A percentile compares a stretch with the other conserved stretches of the same genome.
Conservation (phyloP, 2,888 invertebrate genomes). For the Laspeyria flexula region DNA sequence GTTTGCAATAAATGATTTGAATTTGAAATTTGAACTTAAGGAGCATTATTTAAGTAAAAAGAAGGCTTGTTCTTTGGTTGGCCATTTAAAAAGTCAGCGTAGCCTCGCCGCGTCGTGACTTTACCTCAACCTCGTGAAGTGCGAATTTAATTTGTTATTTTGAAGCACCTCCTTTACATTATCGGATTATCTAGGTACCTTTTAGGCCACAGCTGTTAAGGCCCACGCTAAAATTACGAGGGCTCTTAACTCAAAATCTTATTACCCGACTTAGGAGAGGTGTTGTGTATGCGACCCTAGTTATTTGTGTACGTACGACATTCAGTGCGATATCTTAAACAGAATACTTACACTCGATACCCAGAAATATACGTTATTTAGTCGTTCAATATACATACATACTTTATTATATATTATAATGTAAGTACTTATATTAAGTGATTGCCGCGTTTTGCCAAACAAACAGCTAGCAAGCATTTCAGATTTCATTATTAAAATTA, state of each 20-base stretch:
- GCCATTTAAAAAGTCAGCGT: background rate
- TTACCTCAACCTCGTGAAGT: constrained; percentile 14
- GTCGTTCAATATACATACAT: too few species aligned
- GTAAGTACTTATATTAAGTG: too few species aligned
- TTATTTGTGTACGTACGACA: constrained; percentile 2
- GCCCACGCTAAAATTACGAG: constrained; percentile 52
- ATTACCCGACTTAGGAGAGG: constrained; percentile 41
- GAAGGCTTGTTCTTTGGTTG: background rate
- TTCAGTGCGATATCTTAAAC: background rate
- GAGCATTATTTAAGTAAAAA: too few species aligned
- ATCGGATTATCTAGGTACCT: constrained; percentile 66
- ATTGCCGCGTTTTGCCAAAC: too few species aligned
- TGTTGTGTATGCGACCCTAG: constrained; percentile 22
- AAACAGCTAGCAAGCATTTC: too few species aligned
- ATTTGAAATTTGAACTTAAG: too few species aligned
- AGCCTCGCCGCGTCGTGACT: too few species aligned
- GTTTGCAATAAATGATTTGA: too few species aligned
- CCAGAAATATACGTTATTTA: too few species aligned
- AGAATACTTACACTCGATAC: background rate
- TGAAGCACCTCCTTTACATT: constrained; percentile 54
- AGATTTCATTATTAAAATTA: too few species aligned
- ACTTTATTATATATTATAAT: too few species aligned
- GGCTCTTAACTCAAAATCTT: constrained; percentile 42
- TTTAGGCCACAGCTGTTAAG: constrained; percentile 65
- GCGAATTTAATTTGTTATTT: constrained; percentile 57